Evolutionary conservation across 2,113 vertebrate genomes (phyloP), one percentile per base, ranked within the genome.

Genomic region (Ceyx melanurus): DNA sequence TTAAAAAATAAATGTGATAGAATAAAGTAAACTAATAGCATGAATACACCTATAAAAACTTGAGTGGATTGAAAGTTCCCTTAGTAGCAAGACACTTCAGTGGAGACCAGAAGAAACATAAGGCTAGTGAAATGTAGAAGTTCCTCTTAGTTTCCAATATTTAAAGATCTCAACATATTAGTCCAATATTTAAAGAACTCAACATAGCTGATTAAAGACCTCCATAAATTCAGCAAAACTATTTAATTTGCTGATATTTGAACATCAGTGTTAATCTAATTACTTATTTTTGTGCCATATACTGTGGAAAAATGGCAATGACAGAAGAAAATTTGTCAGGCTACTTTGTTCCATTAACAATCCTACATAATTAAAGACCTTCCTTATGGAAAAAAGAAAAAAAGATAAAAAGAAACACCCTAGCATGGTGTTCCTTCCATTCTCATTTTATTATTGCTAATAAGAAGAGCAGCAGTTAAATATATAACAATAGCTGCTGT

Each of bases 341-440:
- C 60, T 86, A 66, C 79, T 92, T 94, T 77, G 60, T 88, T 81
- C 75, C 45, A 68, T 70, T 87, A 78, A 80, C 48, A 3, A 16
- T 15, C 86, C 42, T 61, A 28, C 45, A 70, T 82, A 94, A 88
- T 94, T 95, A 94, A 92, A 91, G 54, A 82, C 25, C 8, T 3
- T 75, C 23, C 31, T 79, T 53, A 29, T 67, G 68, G 75, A 95
- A 73, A 77, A 78, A 95, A 70, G 74, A 89, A 78, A 70, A 77
- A 90, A 78, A 64, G 6, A 46, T 26, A 35, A 83, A 86, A 72
- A 56, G 23, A 76, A 87, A 58, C 54, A 54, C 60, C 8, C 7
- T 28, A 68, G 14, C 5, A 4, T 13, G 23, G 33, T 75, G 54
- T 75, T 73, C 78, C 46, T 87, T 84, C 70, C 17, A 26, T 72